Base-by-base conservation (phyloP, 2,888 invertebrate species). In the Lobophora halterata region DNA sequence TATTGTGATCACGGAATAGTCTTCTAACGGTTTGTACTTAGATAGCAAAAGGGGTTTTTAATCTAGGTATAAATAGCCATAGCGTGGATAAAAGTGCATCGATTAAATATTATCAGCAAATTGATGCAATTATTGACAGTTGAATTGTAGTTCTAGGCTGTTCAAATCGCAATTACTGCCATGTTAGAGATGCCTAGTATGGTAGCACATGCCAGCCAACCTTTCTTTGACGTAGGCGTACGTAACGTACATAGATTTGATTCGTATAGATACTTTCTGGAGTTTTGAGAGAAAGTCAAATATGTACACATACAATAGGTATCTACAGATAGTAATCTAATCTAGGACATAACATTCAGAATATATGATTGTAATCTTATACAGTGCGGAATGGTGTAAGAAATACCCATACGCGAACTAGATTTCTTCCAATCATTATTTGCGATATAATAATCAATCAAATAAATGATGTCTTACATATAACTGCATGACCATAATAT, bases 81-180 rank as follows among this genome's bases (percentile, higher is more conserved):
- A 20, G 41, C 48, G 36, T 42, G 48, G 30, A 35, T 6, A 9
- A 26, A 48, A 42, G 31, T 38, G 38, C 34, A 21, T 18, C 34
- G 20, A 35, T 42, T 28, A 46, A 51, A 44, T 41, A 34, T 37
- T 13, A 43, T 40, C 37, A 45, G 47, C 37, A 58, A 69, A 74
- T 71, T 66, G 60, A 59, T 41, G 61, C 49, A 66, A 74, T 72
- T 70, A 71, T 61, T 24, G 3, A 62, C 65, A 53, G 24, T 2
- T 17, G n/a, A n/a, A n/a, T n/a, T n/a, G n/a, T n/a, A n/a, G n/a
- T 5, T 13, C 12, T 26, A 11, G 11, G 14, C 16, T 27, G 16
- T 11, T 20, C 12, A 34, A 3, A 34, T 21, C 17, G n/a, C 9
- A 29, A 36, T 36, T 29, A 36, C 18, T 35, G 18, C 26, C 14